Evolutionary conservation across 2,888 invertebrate genomes (phyloP), one percentile per base, ranked within the genome.

Genomic region (Lordiphosa fenestrarum): DNA sequence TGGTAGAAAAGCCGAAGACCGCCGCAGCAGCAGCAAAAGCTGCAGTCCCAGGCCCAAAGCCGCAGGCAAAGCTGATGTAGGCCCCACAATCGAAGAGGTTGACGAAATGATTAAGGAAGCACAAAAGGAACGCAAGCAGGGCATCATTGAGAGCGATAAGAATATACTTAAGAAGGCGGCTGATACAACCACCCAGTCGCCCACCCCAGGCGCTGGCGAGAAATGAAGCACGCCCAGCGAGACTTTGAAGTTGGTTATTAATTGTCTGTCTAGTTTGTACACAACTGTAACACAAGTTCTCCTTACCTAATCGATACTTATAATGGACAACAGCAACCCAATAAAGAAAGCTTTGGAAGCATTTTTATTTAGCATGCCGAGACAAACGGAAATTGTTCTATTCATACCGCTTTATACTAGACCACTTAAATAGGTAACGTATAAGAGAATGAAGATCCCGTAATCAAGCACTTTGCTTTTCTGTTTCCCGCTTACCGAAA

Each of bases 91-190:
- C 49, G 91, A 91, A 59, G 92, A 92, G 73, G 91, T 92, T 84
- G 91, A 92, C 77, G 91, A 91, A 74, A 91, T 91, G 73, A 87
- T 92, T 39, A 91, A 88, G 70, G 91, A 91, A 76, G 91, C 91
- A 9, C 92, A 92, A 84, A 91, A 91, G 71, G 91, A 91, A 67
- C 91, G 91, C 54, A 92, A 91, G 71, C 91, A 91, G 69, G 91
- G 91, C 61, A 91, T 91, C 87, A 81, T 91, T 30, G 91, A 91
- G 68, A 87, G 91, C 61, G 91, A 91, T 76, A 91, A 90, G 77
- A 89, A 90, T 68, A 88, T 90, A 54, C 75, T 90, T 36, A 91
- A 91, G 52, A 88, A 87, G 15, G 13, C 42, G 21, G 42, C 21
- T 9, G 13, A 42, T 13, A 42, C 30, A 13, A 42, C 30, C 30